Conservation (phyloP, 1,140 invertebrate genomes). For the Drosophila pandora region DNA sequence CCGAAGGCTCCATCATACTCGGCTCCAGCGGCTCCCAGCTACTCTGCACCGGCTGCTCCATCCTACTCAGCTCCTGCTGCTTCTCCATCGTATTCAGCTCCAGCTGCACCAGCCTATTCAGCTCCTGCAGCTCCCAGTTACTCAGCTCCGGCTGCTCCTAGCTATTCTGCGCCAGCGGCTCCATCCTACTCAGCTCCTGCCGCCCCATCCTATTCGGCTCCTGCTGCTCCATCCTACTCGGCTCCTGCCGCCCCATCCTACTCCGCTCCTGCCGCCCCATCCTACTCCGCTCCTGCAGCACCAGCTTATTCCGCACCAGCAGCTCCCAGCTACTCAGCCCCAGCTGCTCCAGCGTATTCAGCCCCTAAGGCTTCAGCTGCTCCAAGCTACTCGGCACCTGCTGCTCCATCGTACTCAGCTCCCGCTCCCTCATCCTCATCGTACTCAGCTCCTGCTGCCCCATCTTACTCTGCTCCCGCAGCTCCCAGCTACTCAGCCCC, state of each 20-base stretch:
- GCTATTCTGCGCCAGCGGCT: constrained; percentile 28
- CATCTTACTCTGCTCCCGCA: too few species aligned
- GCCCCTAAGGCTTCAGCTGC: constrained; percentile 2
- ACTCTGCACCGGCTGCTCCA: constrained; percentile 41
- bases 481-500: constrained; percentile 1
- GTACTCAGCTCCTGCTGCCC: constrained; percentile 14
- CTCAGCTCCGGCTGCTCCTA: constrained; percentile 19
- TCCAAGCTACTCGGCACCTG: constrained; percentile 19
- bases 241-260: constrained; percentile 19
- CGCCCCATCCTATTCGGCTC: constrained; percentile 18
- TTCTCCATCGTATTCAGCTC: constrained; percentile 30
- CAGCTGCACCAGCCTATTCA: constrained; percentile 25
- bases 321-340: constrained; percentile 10
- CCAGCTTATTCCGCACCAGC: constrained; percentile 35
- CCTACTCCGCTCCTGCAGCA: constrained; percentile 22
- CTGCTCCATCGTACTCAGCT: constrained; percentile 25
- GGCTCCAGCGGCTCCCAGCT: constrained; percentile 15
- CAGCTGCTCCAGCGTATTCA: constrained; percentile 10
- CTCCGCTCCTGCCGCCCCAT: constrained; percentile 30
- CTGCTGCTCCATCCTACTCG: constrained; percentile 15
- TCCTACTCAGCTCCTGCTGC: constrained; percentile 15
- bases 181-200: constrained; percentile 30
- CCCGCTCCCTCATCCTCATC: constrained; percentile 10
- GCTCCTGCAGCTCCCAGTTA: constrained; percentile 22
- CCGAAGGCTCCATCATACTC: constrained; percentile 31